Base-by-base conservation (phyloP, 1,140 invertebrate species). In the Dryas iulia region DNA sequence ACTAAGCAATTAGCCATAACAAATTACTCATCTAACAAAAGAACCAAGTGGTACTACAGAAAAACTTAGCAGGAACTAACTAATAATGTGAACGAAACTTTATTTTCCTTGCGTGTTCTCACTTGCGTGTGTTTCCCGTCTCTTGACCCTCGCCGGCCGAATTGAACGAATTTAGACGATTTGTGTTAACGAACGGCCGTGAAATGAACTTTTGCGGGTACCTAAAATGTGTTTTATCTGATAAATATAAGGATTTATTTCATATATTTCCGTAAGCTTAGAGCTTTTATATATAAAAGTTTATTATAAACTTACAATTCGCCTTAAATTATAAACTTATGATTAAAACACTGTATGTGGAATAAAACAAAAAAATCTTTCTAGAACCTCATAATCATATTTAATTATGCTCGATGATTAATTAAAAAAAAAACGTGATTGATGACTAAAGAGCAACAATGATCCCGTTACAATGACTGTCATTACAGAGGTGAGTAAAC, bases 61-160 rank as follows among this genome's bases (percentile, higher is more conserved):
- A 14, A 11, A n/a, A 33, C 33, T 14, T n/a, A 5, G 14, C 39
- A 47, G 39, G 39, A 47, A 47, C 39, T 8, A 10, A 47, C 39
- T 21, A 47, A 47, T 47, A 47, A 47, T 35, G 35, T n/a, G 35
- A 21, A 11, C 25, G 21, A 21, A 39, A 30, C 35, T 47, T 28
- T 30, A 62, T 14, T 59, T 28, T 33, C 14, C 33, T 59, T 52
- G 33, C 64, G 64, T 59, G 35, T 57, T 53, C 47, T 11, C 30
- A 39, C 39, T 39, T 64, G 59, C 60, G 54, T 52, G 63, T 69
- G 53, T 30, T 69, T 35, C 39, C 65, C 56, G 73, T 69, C 56
- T 71, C 69, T 75, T 75, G 76, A 78, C 73, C 76, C 71, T 67
- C 71, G n/a, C n/a, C n/a, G 73, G 53, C 63, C 66, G 66, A 47